A percentile compares a stretch with the other conserved stretches of the same genome.
Conservation (phyloP, 2,797 vertebrate genomes). For the Semotilus atromaculatus region DNA sequence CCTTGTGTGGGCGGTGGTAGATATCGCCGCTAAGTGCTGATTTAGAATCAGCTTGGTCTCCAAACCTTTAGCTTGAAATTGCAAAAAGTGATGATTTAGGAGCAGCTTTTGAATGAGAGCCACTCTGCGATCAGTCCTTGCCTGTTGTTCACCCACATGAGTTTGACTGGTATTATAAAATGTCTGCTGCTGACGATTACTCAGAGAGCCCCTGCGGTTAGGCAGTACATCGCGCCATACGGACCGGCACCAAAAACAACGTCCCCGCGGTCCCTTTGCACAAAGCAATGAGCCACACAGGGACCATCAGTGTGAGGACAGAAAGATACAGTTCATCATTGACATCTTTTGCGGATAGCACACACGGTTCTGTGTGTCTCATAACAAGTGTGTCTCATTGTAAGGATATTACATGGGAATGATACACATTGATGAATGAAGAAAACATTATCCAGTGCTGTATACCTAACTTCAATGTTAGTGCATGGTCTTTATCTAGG, state of each 20-base stretch:
- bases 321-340: conserved; percentile 32
- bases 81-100: conserved; percentile 40
- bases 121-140: conserved; percentile 37
- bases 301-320: conserved; percentile 28
- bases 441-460: neutral
- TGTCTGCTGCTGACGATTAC: conserved; percentile 52
- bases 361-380: neutral
- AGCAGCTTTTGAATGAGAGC: conserved; percentile 45
- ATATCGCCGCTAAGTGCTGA: conserved; percentile 57
- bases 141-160: conserved; percentile 32
- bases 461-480: neutral
- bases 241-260: conserved; percentile 35
- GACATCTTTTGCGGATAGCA: neutral
- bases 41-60: conserved; percentile 53
- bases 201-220: conserved; percentile 52
- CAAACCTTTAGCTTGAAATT: conserved; percentile 36
- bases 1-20: conserved; percentile 38
- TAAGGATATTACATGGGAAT: neutral
- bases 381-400: neutral
- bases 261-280: conserved; percentile 26
- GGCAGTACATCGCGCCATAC: conserved; percentile 45
- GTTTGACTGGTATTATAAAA: conserved; percentile 53
- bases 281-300: conserved; percentile 35
- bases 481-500: neutral
- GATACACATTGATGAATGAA: neutral